A percentile compares a stretch with the other conserved stretches of the same genome.
Conservation (phyloP, 2,888 invertebrate species). For the Trachelus tabidus region DNA sequence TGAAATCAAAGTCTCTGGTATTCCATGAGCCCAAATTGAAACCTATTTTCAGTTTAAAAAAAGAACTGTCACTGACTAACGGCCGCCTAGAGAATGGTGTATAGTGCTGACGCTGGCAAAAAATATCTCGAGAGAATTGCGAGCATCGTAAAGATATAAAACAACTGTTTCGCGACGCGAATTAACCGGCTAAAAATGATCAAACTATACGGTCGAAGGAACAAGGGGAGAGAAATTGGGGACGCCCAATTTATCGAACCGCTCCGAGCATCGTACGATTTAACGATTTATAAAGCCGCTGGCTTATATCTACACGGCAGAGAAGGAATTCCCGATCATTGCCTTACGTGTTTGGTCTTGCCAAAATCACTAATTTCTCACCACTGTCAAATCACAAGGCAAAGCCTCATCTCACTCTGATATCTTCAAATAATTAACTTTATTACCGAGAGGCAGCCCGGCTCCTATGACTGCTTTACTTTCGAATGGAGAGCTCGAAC, state of each 20-base stretch:
- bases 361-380: conserved; percentile 2
- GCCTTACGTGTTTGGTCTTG: not conserved
- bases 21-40: not conserved
- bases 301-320: not conserved
- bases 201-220: not conserved
- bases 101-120: not conserved
- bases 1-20: not conserved
- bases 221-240: not conserved
- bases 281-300: not conserved
- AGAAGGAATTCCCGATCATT: not conserved
- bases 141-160: not conserved
- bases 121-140: not conserved
- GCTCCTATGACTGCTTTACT: conserved; percentile 6
- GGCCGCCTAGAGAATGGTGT: not conserved
- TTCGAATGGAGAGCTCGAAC: conserved; percentile 32
- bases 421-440: not conserved
- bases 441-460: not conserved
- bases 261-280: not conserved
- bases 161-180: not conserved
- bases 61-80: not conserved
- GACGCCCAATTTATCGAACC: conserved; percentile 3
- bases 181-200: not conserved
- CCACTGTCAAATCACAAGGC: conserved; percentile 57
- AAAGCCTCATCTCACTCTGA: conserved; percentile 31
- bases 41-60: not conserved